A percentile compares a stretch with the other conserved stretches of the same genome.
These are phyloP conservation scores for Cepphus grylle DNA, from an alignment of 2,113 vertebrate species.

Conservation along the genomic window DNA sequence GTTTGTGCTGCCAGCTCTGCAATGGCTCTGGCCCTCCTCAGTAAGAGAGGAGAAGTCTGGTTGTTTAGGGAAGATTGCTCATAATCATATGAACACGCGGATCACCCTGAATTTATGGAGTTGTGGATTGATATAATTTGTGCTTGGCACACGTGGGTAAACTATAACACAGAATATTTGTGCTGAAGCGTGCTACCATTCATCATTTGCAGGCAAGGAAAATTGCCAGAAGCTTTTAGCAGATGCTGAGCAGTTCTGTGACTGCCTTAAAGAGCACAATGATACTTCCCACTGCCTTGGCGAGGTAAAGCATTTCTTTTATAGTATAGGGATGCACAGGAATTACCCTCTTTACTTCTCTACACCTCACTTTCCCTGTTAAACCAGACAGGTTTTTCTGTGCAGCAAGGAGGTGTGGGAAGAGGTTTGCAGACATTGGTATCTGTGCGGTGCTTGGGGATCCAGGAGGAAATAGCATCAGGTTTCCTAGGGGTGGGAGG, in stretches of 20 bases:
- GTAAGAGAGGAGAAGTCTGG: background rate
- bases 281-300: background rate
- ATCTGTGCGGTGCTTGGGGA: background rate
- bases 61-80: background rate
- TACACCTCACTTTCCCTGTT: background rate
- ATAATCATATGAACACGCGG: background rate
- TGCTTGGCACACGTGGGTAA: fast-evolving
- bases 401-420: background rate
- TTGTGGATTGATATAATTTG: background rate
- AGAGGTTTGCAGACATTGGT: background rate
- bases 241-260: background rate
- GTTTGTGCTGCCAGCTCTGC: background rate
- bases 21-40: background rate
- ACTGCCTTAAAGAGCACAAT: background rate
- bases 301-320: background rate
- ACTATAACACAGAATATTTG: background rate
- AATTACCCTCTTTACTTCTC: background rate
- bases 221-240: background rate
- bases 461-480: background rate
- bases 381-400: background rate
- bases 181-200: background rate
- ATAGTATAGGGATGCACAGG: background rate
- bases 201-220: background rate
- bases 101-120: background rate
- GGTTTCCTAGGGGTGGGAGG: background rate